Percentiles rank a stretch among this genome's conserved stretches.
Conservation (phyloP, 2,888 invertebrate species). For the Trichopoda pennipes region DNA sequence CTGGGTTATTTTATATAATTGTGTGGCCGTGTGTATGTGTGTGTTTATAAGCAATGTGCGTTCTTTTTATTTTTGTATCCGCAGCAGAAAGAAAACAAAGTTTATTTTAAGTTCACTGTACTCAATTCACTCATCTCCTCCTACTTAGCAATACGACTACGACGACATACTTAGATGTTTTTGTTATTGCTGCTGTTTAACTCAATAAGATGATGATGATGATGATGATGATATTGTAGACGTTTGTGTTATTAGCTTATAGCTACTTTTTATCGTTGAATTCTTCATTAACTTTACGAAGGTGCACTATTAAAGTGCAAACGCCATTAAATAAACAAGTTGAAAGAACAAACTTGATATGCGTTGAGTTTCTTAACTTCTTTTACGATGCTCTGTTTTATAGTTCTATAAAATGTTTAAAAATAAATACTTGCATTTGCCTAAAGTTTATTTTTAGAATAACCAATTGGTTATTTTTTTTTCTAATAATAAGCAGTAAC, state of each 20-base stretch:
- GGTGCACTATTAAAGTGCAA: conserved; percentile 48
- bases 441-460: conserved; percentile 55
- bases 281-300: conserved; percentile 33
- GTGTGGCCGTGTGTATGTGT: background rate
- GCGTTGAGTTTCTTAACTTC: background rate
- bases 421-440: conserved; percentile 51
- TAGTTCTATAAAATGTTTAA: conserved; percentile 21
- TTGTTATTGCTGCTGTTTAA: conserved; percentile 21
- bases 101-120: conserved; percentile 59
- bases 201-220: background rate
- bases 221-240: conserved; percentile 19
- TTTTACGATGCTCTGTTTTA: conserved; percentile 21
- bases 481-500: conserved; percentile 68
- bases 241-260: conserved; percentile 16
- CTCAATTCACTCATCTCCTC: conserved; percentile 46
- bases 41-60: conserved; percentile 1
- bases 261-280: conserved; percentile 43
- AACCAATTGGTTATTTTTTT: conserved; percentile 10
- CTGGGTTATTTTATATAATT: conserved; percentile 9
- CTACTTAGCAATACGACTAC: conserved; percentile 15
- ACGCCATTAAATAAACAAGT: conserved; percentile 38
- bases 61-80: conserved; percentile 36
- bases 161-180: conserved; percentile 38
- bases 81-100: conserved; percentile 39
- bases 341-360: conserved; percentile 18